Conservation (phyloP, 2,797 vertebrate species). For the Acestrorhynchus altus region DNA sequence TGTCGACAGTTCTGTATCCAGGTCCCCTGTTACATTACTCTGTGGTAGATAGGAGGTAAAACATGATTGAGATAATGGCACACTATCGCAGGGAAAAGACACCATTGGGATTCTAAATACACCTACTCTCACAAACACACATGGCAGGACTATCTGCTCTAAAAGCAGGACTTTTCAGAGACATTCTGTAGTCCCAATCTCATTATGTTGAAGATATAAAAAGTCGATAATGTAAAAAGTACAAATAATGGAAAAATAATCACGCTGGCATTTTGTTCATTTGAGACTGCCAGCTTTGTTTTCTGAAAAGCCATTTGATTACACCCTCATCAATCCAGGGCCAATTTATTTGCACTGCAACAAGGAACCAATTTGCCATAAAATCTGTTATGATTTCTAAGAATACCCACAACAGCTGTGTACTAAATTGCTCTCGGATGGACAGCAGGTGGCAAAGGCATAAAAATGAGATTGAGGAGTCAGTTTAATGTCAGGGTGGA, state of each 20-base stretch:
- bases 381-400: slow-evolving; percentile 54
- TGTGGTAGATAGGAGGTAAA: slow-evolving; percentile 49
- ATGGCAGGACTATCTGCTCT: not conserved
- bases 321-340: slow-evolving; percentile 37
- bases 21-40: slow-evolving; percentile 34
- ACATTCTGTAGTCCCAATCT: not conserved
- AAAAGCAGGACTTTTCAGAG: too few species aligned
- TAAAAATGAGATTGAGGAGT: slow-evolving; percentile 47
- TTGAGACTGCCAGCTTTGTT: slow-evolving; percentile 4
- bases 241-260: slow-evolving; percentile 12
- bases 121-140: not conserved
- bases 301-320: slow-evolving; percentile 44
- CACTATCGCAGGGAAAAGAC: not conserved
- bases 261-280: slow-evolving; percentile 9
- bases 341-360: slow-evolving; percentile 41
- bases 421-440: slow-evolving; percentile 49
- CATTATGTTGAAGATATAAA: not conserved
- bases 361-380: slow-evolving; percentile 50
- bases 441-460: slow-evolving; percentile 54
- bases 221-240: not conserved
- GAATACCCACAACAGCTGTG: slow-evolving; percentile 55
- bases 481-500: slow-evolving; percentile 14
- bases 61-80: slow-evolving; percentile 34
- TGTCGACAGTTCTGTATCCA: slow-evolving; percentile 10
- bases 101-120: too few species aligned